phyloP scores from a whole-genome alignment of 2,797 vertebrate genomes.

The Gymnoscopelus braueri region DNA sequence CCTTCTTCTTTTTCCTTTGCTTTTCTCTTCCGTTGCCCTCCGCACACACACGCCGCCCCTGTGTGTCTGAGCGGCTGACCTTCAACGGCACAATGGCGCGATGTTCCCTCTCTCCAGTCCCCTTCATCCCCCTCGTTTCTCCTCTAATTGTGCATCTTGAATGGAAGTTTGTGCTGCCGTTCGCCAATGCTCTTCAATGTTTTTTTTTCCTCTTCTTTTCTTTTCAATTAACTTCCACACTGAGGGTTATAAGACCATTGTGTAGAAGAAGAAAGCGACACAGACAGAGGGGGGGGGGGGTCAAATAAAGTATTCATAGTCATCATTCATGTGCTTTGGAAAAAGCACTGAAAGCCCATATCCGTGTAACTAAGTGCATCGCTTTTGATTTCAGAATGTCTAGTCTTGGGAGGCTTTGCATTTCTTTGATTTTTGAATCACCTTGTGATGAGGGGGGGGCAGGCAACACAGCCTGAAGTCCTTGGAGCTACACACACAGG shows the following conservation, averaged over 20 bases:
- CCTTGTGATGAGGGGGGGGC: background rate
- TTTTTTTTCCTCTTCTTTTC: background rate
- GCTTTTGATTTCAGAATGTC: constrained; percentile 47
- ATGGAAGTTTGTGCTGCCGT: constrained; percentile 42
- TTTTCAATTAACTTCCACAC: constrained; percentile 54
- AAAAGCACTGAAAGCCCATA: constrained; percentile 40
- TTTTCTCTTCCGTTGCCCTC: constrained; percentile 20
- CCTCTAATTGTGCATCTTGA: constrained; percentile 38
- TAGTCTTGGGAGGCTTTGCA: constrained; percentile 18
- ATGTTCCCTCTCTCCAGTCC: constrained; percentile 36
- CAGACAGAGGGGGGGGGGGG: background rate
- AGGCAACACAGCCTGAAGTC: constrained; percentile 5
- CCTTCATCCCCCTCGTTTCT: constrained; percentile 41
- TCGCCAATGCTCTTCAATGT: constrained; percentile 25
- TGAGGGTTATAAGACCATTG: constrained; percentile 33
- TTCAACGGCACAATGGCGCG: constrained; percentile 37
- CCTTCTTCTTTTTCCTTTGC: background rate
- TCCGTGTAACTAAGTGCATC: constrained; percentile 31
- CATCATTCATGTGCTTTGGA: constrained; percentile 24
- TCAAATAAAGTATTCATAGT: background rate
- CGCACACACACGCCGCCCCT: too few relatives aligned
- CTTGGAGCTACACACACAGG: constrained; percentile 42
- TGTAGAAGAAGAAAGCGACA: constrained; percentile 33
- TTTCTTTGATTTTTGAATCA: constrained; percentile 24
- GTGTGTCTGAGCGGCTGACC: constrained; percentile 45